Conservation (phyloP, 2,797 vertebrate species). For the Neosilurus hyrtlii region DNA sequence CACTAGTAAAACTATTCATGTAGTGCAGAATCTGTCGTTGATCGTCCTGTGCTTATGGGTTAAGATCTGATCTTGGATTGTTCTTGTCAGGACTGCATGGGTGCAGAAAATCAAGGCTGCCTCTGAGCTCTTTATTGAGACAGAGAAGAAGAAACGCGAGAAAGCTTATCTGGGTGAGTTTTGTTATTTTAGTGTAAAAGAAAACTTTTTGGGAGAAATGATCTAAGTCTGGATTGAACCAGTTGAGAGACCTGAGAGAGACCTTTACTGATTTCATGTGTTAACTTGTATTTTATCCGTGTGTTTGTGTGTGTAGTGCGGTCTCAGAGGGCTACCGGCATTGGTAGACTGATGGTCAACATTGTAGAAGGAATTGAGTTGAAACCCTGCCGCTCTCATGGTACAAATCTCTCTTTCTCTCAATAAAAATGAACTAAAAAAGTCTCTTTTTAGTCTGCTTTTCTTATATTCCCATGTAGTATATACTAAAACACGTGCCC, state of each 20-base stretch:
- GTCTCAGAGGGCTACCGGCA: slow-evolving; percentile 94
- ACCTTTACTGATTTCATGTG: too few species aligned
- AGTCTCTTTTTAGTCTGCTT: not conserved
- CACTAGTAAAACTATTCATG: not conserved
- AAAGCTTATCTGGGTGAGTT: slow-evolving; percentile 91
- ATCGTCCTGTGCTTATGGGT: not conserved
- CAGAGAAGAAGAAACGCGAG: slow-evolving; percentile 97
- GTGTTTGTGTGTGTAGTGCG: slow-evolving; percentile 74
- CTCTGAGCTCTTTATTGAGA: slow-evolving; percentile 97
- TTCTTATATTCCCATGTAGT: too few species aligned
- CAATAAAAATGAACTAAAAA: too few species aligned
- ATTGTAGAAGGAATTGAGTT: slow-evolving; percentile 97
- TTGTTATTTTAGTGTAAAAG: not conserved
- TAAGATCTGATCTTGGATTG: slow-evolving; percentile 8
- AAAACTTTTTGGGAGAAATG: not conserved
- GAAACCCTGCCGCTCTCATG: slow-evolving; percentile 94
- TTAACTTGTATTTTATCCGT: not conserved
- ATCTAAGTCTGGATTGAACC: not conserved
- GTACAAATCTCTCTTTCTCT: slow-evolving; percentile 67
- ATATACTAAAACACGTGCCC: too few species aligned
- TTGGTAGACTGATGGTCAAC: slow-evolving; percentile 96
- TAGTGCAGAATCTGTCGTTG: not conserved
- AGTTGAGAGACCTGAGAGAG: not conserved
- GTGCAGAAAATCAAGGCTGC: slow-evolving; percentile 99
- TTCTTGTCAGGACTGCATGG: slow-evolving; percentile 87